Evolutionary conservation across 2,888 invertebrate genomes (phyloP), one percentile per base, ranked within the genome.

Genomic region (Keiferia lycopersicella): DNA sequence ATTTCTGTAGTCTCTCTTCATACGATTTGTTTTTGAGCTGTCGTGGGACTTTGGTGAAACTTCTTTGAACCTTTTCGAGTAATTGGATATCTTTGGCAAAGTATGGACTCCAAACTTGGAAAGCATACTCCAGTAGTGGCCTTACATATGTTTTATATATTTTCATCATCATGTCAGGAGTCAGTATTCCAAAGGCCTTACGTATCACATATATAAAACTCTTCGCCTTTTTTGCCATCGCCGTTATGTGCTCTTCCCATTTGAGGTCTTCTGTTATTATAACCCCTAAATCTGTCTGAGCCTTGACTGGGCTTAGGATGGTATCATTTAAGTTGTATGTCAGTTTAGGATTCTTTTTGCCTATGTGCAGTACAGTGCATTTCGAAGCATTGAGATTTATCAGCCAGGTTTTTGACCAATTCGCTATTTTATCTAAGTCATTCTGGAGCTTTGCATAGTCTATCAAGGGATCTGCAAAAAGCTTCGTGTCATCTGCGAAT

Each of bases 401-500:
- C 41, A 51, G 53, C 22, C 39, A 0, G 67, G 20, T 56, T 62
- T n/a, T 51, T 38, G 62, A 53, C 62, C 62, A 62, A 16, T 39
- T 51, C n/a, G 53, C 62, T 16, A 62, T 51, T 22, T n/a, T 34
- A 22, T 61, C 51, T 22, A 61, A 26, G 38, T 61, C 61, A 18
- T 16, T 14, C 50, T 62, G 60, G 22, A 26, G 34, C 11, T 16
- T 30, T 14, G 7, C 10, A 14, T 60, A 14, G 26, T 58, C 50
- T n/a, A 39, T 14, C 7, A 60, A 14, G 0, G 53, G 60, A 26
- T 63, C 48, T 50, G 58, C 59, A 45, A 63, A 58, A 18, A 63
- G 48, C 38, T 63, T 63, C 8, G 63, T 58, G 26, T 63, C 58
- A 50, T 62, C 62, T 18, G 63, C 59, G 18, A 58, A 63, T 0